Evolutionary conservation across 2,888 invertebrate genomes (phyloP).

Genomic region (Arge pagana): DNA sequence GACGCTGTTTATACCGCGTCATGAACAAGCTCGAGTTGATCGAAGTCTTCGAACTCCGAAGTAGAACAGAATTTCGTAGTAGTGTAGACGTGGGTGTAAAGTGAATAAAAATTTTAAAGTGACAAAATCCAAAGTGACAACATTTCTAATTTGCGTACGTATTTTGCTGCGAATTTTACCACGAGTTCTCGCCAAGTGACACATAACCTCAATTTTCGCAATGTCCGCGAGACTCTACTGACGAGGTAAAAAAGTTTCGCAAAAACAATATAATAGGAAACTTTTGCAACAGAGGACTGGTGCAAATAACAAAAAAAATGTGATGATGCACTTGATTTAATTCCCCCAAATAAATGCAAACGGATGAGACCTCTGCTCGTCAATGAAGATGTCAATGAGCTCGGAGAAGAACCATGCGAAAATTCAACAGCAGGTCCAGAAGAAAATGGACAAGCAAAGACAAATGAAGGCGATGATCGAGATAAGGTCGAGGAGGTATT

Average conservation of each 20-base stretch:
- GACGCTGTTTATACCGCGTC: no score
- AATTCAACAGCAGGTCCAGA: no score
- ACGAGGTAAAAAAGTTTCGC: conserved; percentile 13
- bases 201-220: conserved; percentile 15
- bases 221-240: conserved; percentile 11
- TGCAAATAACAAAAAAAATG: conserved; percentile 2
- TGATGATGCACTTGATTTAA: not conserved
- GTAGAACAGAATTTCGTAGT: not conserved
- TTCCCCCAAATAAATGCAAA: no score
- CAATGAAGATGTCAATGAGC: not conserved
- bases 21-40: no score
- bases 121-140: no score
- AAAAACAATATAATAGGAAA: conserved; percentile 19
- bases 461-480: conserved; percentile 4
- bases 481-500: conserved; percentile 1
- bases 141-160: no score
- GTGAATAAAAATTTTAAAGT: no score
- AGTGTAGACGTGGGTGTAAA: conserved; percentile 9
- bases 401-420: conserved; percentile 4
- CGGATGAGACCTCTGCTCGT: no score
- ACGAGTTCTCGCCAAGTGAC: not conserved
- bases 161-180: not conserved
- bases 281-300: conserved; percentile 20
- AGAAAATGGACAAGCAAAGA: no score
- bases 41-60: no score